Evolutionary conservation across 53 echinoderm and acorn worm species (phyloP), one percentile per base, ranked within the genome.

Genomic region (Arbacia lixula): DNA sequence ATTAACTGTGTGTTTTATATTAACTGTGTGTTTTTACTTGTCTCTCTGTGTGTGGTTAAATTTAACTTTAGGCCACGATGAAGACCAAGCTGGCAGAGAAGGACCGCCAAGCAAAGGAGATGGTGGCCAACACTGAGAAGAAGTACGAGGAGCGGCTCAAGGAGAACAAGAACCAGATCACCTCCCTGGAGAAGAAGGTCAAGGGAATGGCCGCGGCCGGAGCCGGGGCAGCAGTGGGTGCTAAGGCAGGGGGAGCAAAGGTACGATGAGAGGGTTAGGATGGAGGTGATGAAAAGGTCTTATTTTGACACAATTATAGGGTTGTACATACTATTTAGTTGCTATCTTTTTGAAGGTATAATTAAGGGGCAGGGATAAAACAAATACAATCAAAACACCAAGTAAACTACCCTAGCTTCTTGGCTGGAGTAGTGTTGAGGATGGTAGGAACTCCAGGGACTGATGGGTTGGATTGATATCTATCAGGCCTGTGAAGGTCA

Each of bases 21-120:
- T n/a, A n/a, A n/a, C n/a, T n/a, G n/a, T n/a, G n/a, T n/a, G n/a
- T n/a, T n/a, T n/a, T n/a, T n/a, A n/a, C n/a, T n/a, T n/a, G n/a
- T n/a, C n/a, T n/a, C n/a, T n/a, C n/a, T n/a, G n/a, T n/a, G n/a
- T n/a, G n/a, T n/a, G n/a, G n/a, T n/a, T n/a, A n/a, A n/a, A n/a
- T n/a, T n/a, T 20, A 21, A 6, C 6, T 84, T 36, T 51, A 95
- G 93, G 97, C 91, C 26, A 94, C 83, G 19, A 57, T 97, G 69
- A 94, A 94, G 84, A 89, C 91, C 68, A 97, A 97, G 79, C 57
- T 94, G 78, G 88, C 90, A 21, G 97, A 97, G 79, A 97, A 94
- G 42, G 94, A 97, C 84, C 89, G 90, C 20, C 91, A 94, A 22
- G 69, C 91, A 33, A 94, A 94, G 50, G 97, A 94, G 40, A 57